A percentile compares a stretch with the other conserved stretches of the same genome.
Evolutionary conservation across 1,140 invertebrate genomes (phyloP).

Genomic region (Zaprionus ghesquierei): DNA sequence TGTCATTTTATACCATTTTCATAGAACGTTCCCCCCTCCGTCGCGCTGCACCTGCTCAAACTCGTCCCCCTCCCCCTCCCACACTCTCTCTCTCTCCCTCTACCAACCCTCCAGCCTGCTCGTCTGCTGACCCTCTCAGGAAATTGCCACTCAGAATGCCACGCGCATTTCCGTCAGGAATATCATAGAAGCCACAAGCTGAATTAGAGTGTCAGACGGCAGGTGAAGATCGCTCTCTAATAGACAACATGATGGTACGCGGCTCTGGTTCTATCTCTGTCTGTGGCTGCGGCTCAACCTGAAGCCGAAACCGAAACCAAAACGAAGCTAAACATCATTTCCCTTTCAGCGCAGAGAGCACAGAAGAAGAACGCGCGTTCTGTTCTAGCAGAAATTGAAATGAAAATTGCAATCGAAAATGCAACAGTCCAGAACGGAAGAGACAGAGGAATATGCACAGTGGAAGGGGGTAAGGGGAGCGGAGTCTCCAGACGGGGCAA

Average conservation of each 20-base stretch:
- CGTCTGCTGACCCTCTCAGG: constrained; percentile 14
- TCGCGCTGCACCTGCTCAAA: background rate
- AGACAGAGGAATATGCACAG: background rate
- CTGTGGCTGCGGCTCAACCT: background rate
- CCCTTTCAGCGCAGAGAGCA: constrained; percentile 62
- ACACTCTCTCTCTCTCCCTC: background rate
- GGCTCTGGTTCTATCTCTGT: background rate
- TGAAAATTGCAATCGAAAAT: constrained; percentile 71
- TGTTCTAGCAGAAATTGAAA: constrained; percentile 68
- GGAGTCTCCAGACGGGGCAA: background rate
- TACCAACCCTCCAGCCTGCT: background rate
- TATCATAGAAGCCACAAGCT: constrained; percentile 51
- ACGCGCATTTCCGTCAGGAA: constrained; percentile 68
- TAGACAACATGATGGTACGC: constrained; percentile 51
- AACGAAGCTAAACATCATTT: constrained; percentile 67
- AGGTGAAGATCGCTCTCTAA: constrained; percentile 54
- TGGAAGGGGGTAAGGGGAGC: background rate
- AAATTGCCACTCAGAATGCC: constrained; percentile 74
- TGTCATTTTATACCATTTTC: constrained; percentile 38
- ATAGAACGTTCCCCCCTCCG: background rate
- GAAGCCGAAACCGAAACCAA: constrained; percentile 5
- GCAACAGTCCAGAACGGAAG: constrained; percentile 34
- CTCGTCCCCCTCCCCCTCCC: background rate
- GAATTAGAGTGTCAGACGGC: constrained; percentile 55
- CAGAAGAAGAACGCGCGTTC: background rate